phyloP scores from a whole-genome alignment of 2,113 vertebrate genomes.

The Gnathonemus longibarbis region DNA sequence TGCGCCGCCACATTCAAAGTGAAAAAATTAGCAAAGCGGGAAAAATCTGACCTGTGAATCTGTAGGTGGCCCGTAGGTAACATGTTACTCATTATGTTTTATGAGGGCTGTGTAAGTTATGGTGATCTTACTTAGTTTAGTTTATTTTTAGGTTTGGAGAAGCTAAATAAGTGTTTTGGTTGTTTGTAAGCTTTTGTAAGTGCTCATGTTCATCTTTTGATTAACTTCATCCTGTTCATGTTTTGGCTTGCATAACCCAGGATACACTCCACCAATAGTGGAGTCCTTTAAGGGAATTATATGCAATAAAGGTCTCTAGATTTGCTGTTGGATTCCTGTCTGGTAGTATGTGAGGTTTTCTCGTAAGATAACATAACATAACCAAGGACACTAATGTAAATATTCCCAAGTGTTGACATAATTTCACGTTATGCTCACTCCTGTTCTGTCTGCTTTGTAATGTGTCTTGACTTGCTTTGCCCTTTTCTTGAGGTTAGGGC shows the following conservation, averaged over 20 bases:
- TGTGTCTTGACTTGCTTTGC: conserved; percentile 46
- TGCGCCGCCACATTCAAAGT: not conserved
- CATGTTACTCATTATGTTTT: not conserved
- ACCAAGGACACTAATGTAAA: not conserved
- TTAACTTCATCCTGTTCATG: not conserved
- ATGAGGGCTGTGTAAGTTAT: not conserved
- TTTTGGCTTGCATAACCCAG: not conserved
- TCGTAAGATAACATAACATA: not conserved
- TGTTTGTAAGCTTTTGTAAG: not conserved
- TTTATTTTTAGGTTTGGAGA: not conserved
- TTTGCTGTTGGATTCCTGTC: not conserved
- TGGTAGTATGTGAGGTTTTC: not conserved
- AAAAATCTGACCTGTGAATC: not conserved
- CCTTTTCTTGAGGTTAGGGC: conserved; percentile 53
- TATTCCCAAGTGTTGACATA: not conserved
- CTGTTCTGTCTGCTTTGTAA: conserved; percentile 38
- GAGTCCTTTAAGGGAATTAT: not conserved
- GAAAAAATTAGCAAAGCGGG: not conserved
- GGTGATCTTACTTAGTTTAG: not conserved
- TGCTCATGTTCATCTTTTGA: not conserved
- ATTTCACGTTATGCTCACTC: not conserved
- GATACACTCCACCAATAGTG: not conserved
- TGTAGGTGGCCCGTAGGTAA: not conserved
- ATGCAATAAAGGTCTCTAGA: not conserved
- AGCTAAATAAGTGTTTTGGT: not conserved